These are phyloP conservation scores for Epizoanthus ramosus DNA, from an alignment of 92 coral and sea anemone species.

Conservation along the genomic window DNA sequence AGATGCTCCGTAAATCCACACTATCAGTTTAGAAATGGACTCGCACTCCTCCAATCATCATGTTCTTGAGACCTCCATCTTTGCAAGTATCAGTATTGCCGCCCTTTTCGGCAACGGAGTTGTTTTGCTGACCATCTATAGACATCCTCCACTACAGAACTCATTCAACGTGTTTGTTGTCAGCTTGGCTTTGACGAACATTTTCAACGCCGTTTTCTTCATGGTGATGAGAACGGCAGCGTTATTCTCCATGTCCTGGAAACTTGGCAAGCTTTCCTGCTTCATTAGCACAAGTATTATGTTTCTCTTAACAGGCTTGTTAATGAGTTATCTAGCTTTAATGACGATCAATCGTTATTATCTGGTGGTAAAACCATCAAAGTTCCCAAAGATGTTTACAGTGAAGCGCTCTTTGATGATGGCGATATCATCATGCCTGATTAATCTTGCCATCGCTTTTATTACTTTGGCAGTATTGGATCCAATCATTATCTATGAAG, in stretches of 20 bases:
- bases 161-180: conserved; percentile 4
- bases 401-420: not conserved
- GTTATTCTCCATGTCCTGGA: not conserved
- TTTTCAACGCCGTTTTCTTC: not conserved
- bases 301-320: not conserved
- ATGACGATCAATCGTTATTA: conserved; percentile 15
- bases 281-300: not conserved
- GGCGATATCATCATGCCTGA: not conserved
- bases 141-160: not conserved
- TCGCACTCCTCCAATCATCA: not conserved
- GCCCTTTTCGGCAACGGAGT: conserved; percentile 1
- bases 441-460: not conserved
- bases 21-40: not conserved
- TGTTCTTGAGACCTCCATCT: not conserved
- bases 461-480: not conserved
- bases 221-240: not conserved
- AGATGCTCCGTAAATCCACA: too few species aligned
- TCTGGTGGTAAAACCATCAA: not conserved
- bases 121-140: not conserved
- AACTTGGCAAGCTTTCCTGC: not conserved
- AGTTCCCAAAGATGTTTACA: not conserved
- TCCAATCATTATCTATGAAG: not conserved
- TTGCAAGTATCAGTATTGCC: not conserved
- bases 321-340: not conserved
- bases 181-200: not conserved